These are phyloP conservation scores for Pseudomugil gertrudae DNA, from an alignment of 2,797 vertebrate genomes.

Conservation along the genomic window DNA sequence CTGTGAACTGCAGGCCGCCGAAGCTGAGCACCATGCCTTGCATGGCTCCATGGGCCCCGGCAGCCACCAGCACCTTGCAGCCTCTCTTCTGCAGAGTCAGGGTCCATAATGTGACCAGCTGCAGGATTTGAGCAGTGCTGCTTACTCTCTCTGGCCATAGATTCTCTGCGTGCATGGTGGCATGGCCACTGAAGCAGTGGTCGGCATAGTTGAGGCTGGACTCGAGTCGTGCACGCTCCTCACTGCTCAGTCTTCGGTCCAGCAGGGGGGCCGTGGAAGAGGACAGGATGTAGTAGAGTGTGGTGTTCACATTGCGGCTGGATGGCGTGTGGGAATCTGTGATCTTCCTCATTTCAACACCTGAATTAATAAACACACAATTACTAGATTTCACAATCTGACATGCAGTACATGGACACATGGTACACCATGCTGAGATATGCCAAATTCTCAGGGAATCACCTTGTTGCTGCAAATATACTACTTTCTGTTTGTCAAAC, in stretches of 20 bases:
- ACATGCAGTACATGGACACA: too few relatives aligned
- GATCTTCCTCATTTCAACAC: conserved; percentile 94
- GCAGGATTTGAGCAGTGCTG: conserved; percentile 87
- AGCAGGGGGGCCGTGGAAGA: conserved; percentile 87
- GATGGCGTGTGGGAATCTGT: conserved; percentile 92
- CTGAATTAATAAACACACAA: conserved; percentile 63
- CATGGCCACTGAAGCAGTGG: conserved; percentile 97
- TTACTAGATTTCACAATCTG: neutral
- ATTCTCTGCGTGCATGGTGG: conserved; percentile 96
- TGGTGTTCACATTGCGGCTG: conserved; percentile 92
- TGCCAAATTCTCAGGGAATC: too few relatives aligned
- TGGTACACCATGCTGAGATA: too few relatives aligned
- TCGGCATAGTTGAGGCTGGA: conserved; percentile 93
- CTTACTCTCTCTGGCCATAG: conserved; percentile 89
- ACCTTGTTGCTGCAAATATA: too few relatives aligned
- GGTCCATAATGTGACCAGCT: conserved; percentile 93
- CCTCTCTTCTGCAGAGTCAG: conserved; percentile 94
- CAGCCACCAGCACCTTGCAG: conserved; percentile 90
- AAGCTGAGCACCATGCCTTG: conserved; percentile 97
- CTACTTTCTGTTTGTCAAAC: too few relatives aligned
- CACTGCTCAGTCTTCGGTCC: conserved; percentile 76
- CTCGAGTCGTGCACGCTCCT: conserved; percentile 88
- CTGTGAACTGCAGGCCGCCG: conserved; percentile 96
- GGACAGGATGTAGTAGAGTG: conserved; percentile 93
- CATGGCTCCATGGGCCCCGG: conserved; percentile 92